phyloP scores from a whole-genome alignment of 92 coral and sea anemone genomes.

The Zoanthus gigantus region DNA sequence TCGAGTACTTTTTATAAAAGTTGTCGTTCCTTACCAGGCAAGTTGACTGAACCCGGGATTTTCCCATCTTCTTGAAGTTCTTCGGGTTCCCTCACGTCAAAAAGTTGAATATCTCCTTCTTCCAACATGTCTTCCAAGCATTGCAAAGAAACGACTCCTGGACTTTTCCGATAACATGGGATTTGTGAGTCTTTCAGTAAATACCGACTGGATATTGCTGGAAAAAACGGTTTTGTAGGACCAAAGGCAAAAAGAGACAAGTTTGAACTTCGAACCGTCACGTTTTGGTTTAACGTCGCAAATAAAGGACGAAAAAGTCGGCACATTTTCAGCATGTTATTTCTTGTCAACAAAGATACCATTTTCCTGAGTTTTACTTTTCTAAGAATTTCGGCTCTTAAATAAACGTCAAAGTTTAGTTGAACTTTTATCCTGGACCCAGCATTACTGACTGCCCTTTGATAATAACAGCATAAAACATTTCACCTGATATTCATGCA shows the following conservation, averaged over 20 bases:
- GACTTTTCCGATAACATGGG: conserved; percentile 47
- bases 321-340: neutral
- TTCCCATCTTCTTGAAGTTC: conserved; percentile 68
- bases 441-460: neutral
- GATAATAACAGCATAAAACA: neutral
- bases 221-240: neutral
- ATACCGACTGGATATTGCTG: neutral
- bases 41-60: conserved; percentile 74
- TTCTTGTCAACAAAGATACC: neutral
- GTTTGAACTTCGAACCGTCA: neutral
- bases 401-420: neutral
- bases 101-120: conserved; percentile 65
- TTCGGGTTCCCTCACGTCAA: conserved; percentile 84
- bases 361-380: too few species aligned
- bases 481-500: conserved; percentile 22
- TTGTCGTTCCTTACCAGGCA: conserved; percentile 63
- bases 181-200: neutral
- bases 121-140: conserved; percentile 69
- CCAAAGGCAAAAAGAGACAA: neutral
- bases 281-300: neutral
- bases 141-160: conserved; percentile 47
- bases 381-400: neutral
- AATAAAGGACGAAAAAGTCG: neutral
- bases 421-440: neutral
- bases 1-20: too few species aligned